Base-by-base conservation (phyloP, 2,888 invertebrate species). In the Bombylius discolor region DNA sequence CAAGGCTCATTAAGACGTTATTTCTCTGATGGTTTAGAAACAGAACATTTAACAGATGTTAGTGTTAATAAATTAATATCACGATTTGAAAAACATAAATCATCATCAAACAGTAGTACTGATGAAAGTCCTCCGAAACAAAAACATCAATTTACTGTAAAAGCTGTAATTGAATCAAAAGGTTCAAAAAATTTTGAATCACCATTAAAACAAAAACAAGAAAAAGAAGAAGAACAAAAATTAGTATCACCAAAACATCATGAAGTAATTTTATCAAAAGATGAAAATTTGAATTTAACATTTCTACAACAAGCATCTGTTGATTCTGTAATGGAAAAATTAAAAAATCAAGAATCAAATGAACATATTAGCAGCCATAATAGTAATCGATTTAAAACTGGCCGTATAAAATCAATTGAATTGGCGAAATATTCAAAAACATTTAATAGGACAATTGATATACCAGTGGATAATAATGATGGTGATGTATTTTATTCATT, bases 401-500 rank as follows among this genome's bases (percentile, higher is more conserved):
- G 39, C 11, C 39, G 39, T 42, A 42, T 8, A 5, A 8, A 11
- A 11, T 55, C 46, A 50, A 39, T 47, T 5, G 6, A 14, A 12
- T 14, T 34, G 14, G 45, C 47, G 1, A 49, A 48, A 45, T 44
- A 33, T 13, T 14, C 49, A 6, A 54, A 49, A 34, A 54, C 49
- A 47, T 34, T 55, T 14, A 50, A 50, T 42, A 42, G 11, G 11
- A 42, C 39, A 42, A 42, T 42, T 42, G 39, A 42, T 42, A 42
- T 42, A 45, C 14, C 55, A 47, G 45, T 45, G 68, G 66, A 65
- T 67, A 49, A 66, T 66, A 57, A 44, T 12, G 71, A 72, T 51
- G 70, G 70, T 61, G 71, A 72, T 36, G 67, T 67, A 39, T 72
- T 69, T 52, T 70, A 68, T 59, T 72, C 71, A 54, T 71, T 72